Evolutionary conservation across 2,797 vertebrate genomes (phyloP).

Genomic region (Eospalax fontanierii): DNA sequence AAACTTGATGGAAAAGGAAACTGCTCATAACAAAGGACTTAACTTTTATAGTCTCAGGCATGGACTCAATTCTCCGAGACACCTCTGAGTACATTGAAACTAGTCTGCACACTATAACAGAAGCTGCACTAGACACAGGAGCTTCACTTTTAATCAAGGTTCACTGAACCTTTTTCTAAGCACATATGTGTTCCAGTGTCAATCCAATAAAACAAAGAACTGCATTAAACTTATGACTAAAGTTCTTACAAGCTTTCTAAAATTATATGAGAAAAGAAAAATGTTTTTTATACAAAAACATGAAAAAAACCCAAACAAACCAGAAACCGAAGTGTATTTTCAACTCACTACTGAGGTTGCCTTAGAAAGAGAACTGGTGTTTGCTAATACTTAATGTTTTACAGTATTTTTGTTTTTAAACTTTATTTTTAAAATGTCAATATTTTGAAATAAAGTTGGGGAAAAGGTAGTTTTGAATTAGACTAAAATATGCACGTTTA

Average conservation of each 20-base stretch:
- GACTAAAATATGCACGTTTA: not conserved
- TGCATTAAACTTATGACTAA: not conserved
- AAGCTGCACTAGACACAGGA: not conserved
- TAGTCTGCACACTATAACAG: not conserved
- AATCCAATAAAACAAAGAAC: not conserved
- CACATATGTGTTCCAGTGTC: not conserved
- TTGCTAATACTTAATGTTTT: not conserved
- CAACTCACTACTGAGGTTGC: not conserved
- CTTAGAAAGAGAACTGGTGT: not conserved
- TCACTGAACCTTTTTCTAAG: not conserved
- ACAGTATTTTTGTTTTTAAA: not conserved
- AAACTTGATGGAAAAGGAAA: conserved; percentile 40
- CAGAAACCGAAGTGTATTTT: not conserved
- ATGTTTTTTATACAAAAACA: not conserved
- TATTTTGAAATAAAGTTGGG: conserved; percentile 4
- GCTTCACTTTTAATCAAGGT: not conserved
- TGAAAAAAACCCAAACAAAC: not conserved
- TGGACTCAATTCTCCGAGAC: conserved; percentile 13
- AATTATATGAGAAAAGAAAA: not conserved
- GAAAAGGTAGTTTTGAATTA: not conserved
- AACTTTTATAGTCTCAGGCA: conserved; percentile 35
- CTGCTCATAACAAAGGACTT: conserved; percentile 5
- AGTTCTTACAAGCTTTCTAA: conserved; percentile 9
- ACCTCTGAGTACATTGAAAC: not conserved
- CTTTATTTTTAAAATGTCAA: not conserved